phyloP scores from a whole-genome alignment of 2,797 vertebrate genomes.

The Sebastes trivittatus region DNA sequence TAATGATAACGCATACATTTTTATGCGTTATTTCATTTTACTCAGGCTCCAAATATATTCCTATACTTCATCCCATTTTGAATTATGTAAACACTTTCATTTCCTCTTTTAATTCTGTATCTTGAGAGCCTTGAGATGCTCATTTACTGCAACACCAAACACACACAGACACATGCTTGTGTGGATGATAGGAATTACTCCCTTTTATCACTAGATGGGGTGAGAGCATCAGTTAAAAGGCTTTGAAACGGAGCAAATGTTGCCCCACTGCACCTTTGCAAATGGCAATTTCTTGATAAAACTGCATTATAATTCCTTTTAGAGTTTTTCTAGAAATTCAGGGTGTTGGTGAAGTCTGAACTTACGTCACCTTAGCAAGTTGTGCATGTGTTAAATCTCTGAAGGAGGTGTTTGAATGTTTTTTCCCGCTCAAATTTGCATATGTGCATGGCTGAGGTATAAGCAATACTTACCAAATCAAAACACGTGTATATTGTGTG shows the following conservation, averaged over 20 bases:
- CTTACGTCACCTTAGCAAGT: background rate
- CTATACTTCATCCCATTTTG: background rate
- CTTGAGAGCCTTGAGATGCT: background rate
- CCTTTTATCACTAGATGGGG: constrained; percentile 78
- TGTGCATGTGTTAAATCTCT: background rate
- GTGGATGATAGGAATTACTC: constrained; percentile 36
- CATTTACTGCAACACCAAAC: background rate
- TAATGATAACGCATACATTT: background rate
- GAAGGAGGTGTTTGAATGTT: background rate
- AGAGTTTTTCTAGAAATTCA: constrained; percentile 15
- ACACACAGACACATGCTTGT: constrained; percentile 1
- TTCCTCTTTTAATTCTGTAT: constrained; percentile 9
- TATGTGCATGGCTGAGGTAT: background rate
- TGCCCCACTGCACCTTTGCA: background rate
- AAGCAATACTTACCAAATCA: background rate
- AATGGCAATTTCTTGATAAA: constrained; percentile 22
- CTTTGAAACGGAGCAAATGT: background rate
- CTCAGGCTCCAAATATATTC: background rate
- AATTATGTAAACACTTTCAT: background rate
- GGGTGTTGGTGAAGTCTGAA: background rate
- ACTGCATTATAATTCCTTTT: background rate
- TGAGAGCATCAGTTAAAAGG: constrained; percentile 66
- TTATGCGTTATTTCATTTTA: background rate
- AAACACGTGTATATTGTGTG: background rate
- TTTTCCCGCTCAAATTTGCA: background rate